These are phyloP conservation scores for Ctenopoma multispine DNA, from an alignment of 2,797 vertebrate species.

Conservation along the genomic window DNA sequence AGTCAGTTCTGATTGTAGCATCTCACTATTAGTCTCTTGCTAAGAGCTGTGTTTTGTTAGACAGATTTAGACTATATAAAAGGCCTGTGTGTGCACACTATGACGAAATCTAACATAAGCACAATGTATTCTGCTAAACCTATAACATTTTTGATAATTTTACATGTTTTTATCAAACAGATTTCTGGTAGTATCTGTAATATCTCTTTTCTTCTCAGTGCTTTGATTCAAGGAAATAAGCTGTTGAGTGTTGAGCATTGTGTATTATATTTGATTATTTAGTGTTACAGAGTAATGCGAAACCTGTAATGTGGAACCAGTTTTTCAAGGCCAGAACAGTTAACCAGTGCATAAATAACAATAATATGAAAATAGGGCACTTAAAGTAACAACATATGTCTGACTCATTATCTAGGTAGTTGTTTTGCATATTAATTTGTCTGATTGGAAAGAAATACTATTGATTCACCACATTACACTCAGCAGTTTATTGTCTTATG, in stretches of 20 bases:
- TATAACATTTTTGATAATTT: no score
- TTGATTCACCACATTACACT: slow-evolving; percentile 12
- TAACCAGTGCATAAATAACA: not conserved
- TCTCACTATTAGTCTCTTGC: not conserved
- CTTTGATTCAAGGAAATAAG: no score
- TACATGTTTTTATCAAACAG: no score
- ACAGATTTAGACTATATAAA: not conserved
- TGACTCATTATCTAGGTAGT: not conserved
- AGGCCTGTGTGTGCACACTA: not conserved
- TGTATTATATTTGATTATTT: no score
- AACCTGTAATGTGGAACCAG: no score
- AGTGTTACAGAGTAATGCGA: no score
- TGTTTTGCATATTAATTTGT: not conserved
- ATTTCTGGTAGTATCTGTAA: no score
- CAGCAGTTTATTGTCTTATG: slow-evolving; percentile 24
- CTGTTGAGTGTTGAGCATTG: no score
- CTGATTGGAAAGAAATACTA: not conserved
- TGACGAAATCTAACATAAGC: not conserved
- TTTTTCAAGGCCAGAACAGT: not conserved
- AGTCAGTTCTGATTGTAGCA: slow-evolving; percentile 16
- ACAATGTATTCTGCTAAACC: no score
- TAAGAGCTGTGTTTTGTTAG: slow-evolving; percentile 17
- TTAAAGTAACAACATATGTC: not conserved
- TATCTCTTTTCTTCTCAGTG: no score
- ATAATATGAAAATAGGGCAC: not conserved